Conservation (phyloP, 2,113 vertebrate genomes). For the Cyanistes caeruleus region DNA sequence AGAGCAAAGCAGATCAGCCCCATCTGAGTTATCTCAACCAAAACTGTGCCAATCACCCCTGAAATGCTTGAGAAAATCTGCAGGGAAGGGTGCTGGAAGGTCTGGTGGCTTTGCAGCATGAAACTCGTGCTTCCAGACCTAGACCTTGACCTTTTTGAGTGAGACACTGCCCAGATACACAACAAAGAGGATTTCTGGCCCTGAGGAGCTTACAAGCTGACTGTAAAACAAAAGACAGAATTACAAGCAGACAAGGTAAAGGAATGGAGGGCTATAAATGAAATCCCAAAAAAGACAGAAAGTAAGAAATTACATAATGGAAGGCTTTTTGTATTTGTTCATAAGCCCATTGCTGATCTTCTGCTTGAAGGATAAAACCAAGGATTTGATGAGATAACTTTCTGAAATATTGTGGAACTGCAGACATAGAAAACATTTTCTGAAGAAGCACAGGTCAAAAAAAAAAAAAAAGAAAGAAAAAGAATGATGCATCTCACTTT, state of each 20-base stretch:
- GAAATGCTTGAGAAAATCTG: not conserved
- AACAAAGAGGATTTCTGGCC: not conserved
- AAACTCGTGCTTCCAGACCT: not conserved
- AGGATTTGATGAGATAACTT: not conserved
- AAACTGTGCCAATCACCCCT: not conserved
- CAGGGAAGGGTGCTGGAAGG: not conserved
- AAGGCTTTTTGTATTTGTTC: not conserved
- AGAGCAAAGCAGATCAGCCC: not conserved
- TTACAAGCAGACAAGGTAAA: not conserved
- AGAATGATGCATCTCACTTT: not conserved
- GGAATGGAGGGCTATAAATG: not conserved
- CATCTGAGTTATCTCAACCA: not conserved
- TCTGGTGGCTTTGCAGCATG: not conserved
- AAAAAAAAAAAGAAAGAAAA: too few species aligned
- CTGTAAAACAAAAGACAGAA: not conserved
- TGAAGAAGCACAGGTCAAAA: not conserved
- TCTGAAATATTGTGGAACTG: not conserved
- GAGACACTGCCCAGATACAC: not conserved
- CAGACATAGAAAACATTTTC: not conserved
- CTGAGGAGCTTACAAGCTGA: not conserved
- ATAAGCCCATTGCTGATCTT: not conserved
- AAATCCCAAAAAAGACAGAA: not conserved
- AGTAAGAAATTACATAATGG: not conserved
- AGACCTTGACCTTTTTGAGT: not conserved
- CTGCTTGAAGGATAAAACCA: not conserved